Base-by-base conservation (phyloP, 2,113 vertebrate genomes). In the Daboia siamensis region DNA sequence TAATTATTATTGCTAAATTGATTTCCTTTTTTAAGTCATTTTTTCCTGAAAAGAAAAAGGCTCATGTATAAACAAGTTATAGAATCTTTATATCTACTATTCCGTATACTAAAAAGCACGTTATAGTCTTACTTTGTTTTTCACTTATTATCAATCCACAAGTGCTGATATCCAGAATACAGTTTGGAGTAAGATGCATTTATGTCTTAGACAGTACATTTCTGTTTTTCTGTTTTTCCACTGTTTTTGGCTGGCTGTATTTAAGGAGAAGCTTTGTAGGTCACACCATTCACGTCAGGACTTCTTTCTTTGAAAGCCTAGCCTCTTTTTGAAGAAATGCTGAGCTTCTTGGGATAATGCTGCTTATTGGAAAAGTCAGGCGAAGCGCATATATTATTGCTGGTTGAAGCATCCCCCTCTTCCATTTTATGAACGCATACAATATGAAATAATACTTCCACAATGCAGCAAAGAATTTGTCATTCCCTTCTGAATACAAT, bases 131-230 rank as follows among this genome's bases (percentile, higher is more conserved):
- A 94, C 93, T 95, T 93, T 94, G 21, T 88, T 59, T 94, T 94
- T 69, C 95, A 95, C 96, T 97, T 95, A 96, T 97, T 97, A 96
- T 95, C 93, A 94, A 93, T 96, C 96, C 89, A 94, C 94, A 96
- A 89, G 24, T 92, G 96, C 33, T 91, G 95, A 90, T 92, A 95
- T 57, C 55, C 39, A 56, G 57, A 96, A 93, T 95, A 94, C 88
- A 96, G 29, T 96, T 96, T 96, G 93, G 96, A 94, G 91, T 87
- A 95, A 94, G 93, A 95, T 96, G 84, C 95, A 95, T 95, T 97
- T 96, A 94, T 96, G 93, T 96, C 80, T 85, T 91, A 88, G 93
- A 93, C 59, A 90, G 89, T 92, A 93, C n/a, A 87, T 93, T 94
- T 88, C 91, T 94, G 92, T 95, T 95, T 93, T 94, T 88, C 91